Percentiles rank a stretch among this genome's conserved stretches.
phyloP scores from a whole-genome alignment of 2,797 vertebrate species.

The Eulemur coronatus region DNA sequence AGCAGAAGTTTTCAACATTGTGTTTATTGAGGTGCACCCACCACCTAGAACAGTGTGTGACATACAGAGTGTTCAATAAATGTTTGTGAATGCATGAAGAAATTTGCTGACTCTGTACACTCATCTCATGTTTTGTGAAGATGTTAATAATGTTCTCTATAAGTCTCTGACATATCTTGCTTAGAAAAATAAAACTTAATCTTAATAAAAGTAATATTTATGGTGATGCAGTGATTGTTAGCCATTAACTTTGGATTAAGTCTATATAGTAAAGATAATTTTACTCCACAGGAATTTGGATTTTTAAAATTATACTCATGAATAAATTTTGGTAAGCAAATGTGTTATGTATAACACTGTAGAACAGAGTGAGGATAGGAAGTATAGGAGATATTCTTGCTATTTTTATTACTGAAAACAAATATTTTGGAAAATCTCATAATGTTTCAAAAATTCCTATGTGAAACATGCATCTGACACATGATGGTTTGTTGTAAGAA shows the following conservation, averaged over 20 bases:
- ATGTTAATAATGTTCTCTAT: background rate
- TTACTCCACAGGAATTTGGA: background rate
- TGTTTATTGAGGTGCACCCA: background rate
- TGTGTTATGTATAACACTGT: background rate
- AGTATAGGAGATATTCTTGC: background rate
- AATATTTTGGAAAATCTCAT: background rate
- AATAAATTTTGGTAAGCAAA: background rate
- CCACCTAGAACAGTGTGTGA: background rate
- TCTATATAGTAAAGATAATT: background rate
- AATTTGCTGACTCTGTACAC: background rate
- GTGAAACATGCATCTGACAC: fast-evolving
- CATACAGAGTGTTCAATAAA: background rate
- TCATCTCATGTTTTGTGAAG: background rate
- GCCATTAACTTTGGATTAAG: background rate
- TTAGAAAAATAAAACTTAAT: background rate
- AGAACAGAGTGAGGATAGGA: background rate
- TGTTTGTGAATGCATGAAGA: background rate
- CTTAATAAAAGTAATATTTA: background rate
- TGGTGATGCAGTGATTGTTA: background rate
- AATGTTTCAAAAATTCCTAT: background rate
- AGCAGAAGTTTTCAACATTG: background rate
- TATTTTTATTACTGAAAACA: background rate
- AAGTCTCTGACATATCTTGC: background rate
- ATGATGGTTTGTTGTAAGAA: background rate
- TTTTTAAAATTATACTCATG: background rate